phyloP scores from a whole-genome alignment of 2,888 invertebrate genomes.

The Cylloceria caligata region DNA sequence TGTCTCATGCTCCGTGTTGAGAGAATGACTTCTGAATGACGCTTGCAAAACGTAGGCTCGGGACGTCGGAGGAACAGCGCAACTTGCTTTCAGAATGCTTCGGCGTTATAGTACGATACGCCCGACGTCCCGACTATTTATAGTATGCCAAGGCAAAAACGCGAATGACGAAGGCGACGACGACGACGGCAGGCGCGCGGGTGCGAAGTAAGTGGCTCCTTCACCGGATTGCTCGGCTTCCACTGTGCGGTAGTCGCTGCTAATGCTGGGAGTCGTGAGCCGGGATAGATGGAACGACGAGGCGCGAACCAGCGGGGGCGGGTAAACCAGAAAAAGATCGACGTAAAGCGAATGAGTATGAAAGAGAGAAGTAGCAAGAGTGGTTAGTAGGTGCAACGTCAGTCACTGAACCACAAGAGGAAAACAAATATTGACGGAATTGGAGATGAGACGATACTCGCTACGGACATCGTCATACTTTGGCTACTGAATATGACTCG shows the following conservation, averaged over 20 bases:
- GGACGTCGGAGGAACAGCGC: conserved; percentile 24
- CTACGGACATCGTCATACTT: too few species aligned
- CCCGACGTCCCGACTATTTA: conserved; percentile 74
- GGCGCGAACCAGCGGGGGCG: conserved; percentile 74
- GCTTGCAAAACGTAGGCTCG: conserved; percentile 53
- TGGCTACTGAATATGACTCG: too few species aligned
- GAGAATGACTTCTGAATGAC: conserved; percentile 65
- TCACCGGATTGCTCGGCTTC: conserved; percentile 46
- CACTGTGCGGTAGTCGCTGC: conserved; percentile 27
- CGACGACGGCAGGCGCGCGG: conserved; percentile 53
- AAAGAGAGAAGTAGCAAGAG: conserved; percentile 24
- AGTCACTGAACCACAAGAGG: neutral
- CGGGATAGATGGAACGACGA: conserved; percentile 62
- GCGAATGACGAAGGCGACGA: conserved; percentile 76
- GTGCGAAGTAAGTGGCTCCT: conserved; percentile 67
- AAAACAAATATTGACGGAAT: conserved; percentile 20
- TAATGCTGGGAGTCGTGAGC: conserved; percentile 46
- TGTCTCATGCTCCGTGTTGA: conserved; percentile 41
- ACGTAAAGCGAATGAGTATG: neutral
- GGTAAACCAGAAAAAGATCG: conserved; percentile 10
- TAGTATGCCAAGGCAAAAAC: conserved; percentile 77
- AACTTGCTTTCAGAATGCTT: conserved; percentile 54
- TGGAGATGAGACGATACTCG: conserved; percentile 12
- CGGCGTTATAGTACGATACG: conserved; percentile 42
- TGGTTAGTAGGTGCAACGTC: conserved; percentile 25